Conservation (phyloP, 2,888 invertebrate species). For the Copidosoma aretas region DNA sequence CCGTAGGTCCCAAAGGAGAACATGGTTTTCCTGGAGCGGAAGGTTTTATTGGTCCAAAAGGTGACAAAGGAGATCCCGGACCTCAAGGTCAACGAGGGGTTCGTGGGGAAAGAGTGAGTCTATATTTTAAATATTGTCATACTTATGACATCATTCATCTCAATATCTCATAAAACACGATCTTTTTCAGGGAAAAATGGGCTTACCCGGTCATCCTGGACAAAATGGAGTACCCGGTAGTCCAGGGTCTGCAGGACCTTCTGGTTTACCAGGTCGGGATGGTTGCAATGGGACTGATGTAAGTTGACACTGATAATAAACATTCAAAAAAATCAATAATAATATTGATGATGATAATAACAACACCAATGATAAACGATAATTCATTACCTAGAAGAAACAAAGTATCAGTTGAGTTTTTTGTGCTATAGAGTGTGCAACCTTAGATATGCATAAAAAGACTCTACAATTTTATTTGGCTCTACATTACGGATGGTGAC, state of each 20-base stretch:
- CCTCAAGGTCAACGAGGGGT: conserved; percentile 80
- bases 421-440: no score
- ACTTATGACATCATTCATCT: background rate
- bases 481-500: no score
- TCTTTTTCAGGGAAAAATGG: conserved; percentile 73
- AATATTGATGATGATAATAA: conserved; percentile 7
- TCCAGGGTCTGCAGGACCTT: conserved; percentile 71
- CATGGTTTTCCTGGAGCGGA: conserved; percentile 83
- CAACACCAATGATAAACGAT: conserved; percentile 6
- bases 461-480: no score
- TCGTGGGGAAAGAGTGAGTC: conserved; percentile 76
- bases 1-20: conserved; percentile 76
- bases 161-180: background rate
- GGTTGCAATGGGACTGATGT: conserved; percentile 97
- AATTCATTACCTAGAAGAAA: no score
- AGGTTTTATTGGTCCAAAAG: conserved; percentile 87
- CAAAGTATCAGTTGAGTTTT: no score
- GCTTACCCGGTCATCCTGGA: conserved; percentile 87
- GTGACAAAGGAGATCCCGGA: conserved; percentile 87
- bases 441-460: no score
- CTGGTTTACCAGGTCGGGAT: conserved; percentile 87
- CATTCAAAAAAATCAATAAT: no score
- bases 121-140: background rate
- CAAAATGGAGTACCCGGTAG: conserved; percentile 76
- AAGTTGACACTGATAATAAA: conserved; percentile 59